Evolutionary conservation across 2,113 vertebrate genomes (phyloP), one percentile per base, ranked within the genome.

Genomic region (Jaculus jaculus): DNA sequence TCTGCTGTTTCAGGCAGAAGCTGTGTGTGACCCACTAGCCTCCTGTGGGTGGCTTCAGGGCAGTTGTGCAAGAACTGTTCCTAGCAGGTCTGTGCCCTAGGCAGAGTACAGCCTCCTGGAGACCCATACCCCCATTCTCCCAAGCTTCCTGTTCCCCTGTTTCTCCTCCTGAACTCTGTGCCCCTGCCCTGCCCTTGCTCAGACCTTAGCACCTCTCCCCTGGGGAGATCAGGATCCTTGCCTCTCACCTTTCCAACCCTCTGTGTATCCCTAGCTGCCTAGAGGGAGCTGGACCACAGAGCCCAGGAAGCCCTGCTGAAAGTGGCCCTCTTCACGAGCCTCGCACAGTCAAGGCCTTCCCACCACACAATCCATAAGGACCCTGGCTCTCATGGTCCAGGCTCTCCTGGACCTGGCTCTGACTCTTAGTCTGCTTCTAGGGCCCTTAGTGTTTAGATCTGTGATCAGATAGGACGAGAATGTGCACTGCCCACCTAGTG

Each of bases 51-150:
- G 24, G 73, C 23, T 15, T n/a, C 68, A 8, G n/a, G 16, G 16
- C 20, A 3, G 7, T 47, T 42, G 80, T 28, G 26, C 61, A 37
- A 68, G 13, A 5, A 30, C 73, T 13, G 20, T 30, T 58, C 63
- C 72, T 16, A 4, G 11, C 28, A 10, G 58, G 47, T 34, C 66
- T 32, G 9, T 12, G 24, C 47, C 20, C 0, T 0, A 2, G 18
- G 47, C 30, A 7, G 58, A 66, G 15, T 65, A 37, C 39, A 24
- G 58, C 37, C 54, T 77, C 61, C 58, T 1, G 11, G 66, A 89
- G 47, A 74, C 61, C 17, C 30, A 7, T 6, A 2, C 18, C 37
- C 37, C 90, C 32, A 5, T 5, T 28, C 60, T 21, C 12, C 12
- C 34, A 13, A 28, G 20, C 65, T 60, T 21, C 58, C 21, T 5